Conservation (phyloP, 2,797 vertebrate species). For the Rachycentron canadum region DNA sequence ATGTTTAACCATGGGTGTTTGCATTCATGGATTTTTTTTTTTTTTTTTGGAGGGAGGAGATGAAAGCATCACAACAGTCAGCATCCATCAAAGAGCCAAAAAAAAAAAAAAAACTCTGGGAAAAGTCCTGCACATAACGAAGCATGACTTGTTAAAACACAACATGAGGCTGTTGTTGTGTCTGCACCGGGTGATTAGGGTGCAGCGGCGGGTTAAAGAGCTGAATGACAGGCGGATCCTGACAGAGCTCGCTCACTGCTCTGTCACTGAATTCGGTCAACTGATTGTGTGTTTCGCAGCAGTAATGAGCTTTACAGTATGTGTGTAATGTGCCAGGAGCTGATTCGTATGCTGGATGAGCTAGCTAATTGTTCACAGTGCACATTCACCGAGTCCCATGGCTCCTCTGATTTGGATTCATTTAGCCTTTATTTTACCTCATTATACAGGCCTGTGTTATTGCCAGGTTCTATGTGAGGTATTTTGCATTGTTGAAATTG, state of each 20-base stretch:
- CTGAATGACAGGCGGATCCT: conserved; percentile 64
- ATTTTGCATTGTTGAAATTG: conserved; percentile 77
- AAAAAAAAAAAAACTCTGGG: conserved; percentile 53
- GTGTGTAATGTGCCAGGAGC: conserved; percentile 68
- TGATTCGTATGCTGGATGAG: conserved; percentile 79
- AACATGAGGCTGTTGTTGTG: conserved; percentile 52
- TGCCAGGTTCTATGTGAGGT: conserved; percentile 73
- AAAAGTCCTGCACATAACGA: conserved; percentile 70
- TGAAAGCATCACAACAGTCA: conserved; percentile 78
- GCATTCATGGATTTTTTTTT: conserved; percentile 65
- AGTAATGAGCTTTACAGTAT: conserved; percentile 81
- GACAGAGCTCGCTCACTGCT: conserved; percentile 48
- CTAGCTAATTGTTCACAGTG: conserved; percentile 80
- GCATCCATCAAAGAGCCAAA: conserved; percentile 71
- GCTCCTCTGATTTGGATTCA: conserved; percentile 81
- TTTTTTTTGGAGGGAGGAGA: conserved; percentile 52
- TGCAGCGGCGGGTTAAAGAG: conserved; percentile 57
- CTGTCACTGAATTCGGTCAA: conserved; percentile 66
- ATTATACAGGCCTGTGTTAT: conserved; percentile 79
- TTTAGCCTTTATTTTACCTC: conserved; percentile 83
- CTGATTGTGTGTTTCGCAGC: conserved; percentile 71
- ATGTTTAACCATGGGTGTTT: conserved; percentile 82
- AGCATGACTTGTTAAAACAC: conserved; percentile 73
- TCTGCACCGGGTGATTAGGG: conserved; percentile 59
- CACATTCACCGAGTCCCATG: conserved; percentile 70